phyloP scores from a whole-genome alignment of 2,888 invertebrate species.

The Dione vanillae region DNA sequence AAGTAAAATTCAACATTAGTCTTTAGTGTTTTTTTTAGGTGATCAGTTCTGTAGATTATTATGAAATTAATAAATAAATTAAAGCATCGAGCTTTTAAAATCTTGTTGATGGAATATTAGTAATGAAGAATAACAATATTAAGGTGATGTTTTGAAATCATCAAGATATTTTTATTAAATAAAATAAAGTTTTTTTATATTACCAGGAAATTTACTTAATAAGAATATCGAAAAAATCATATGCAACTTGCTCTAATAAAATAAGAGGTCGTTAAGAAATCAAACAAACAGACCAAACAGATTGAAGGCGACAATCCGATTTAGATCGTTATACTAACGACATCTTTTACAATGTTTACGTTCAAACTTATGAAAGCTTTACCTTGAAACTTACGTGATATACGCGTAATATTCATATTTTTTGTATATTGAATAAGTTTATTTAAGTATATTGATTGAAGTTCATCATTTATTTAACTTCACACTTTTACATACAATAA shows the following conservation, averaged over 20 bases:
- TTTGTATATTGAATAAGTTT: no score
- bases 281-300: slow-evolving; percentile 43
- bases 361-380: neutral
- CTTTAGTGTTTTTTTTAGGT: neutral
- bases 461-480: no score
- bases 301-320: slow-evolving; percentile 45
- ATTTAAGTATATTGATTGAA: no score
- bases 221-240: no score
- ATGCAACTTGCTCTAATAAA: neutral
- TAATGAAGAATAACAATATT: no score
- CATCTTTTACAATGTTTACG: slow-evolving; percentile 16
- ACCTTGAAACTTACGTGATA: neutral
- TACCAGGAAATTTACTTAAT: no score
- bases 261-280: neutral
- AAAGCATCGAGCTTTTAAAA: no score
- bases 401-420: neutral
- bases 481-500: no score
- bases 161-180: no score
- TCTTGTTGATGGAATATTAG: no score
- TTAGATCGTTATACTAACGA: slow-evolving; percentile 47
- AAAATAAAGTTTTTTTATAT: no score
- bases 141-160: no score
- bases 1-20: neutral
- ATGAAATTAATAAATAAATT: neutral
- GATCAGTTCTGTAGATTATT: neutral